Evolutionary conservation across 2,113 vertebrate genomes (phyloP), one percentile per base, ranked within the genome.

Genomic region (Pogona vitticeps): DNA sequence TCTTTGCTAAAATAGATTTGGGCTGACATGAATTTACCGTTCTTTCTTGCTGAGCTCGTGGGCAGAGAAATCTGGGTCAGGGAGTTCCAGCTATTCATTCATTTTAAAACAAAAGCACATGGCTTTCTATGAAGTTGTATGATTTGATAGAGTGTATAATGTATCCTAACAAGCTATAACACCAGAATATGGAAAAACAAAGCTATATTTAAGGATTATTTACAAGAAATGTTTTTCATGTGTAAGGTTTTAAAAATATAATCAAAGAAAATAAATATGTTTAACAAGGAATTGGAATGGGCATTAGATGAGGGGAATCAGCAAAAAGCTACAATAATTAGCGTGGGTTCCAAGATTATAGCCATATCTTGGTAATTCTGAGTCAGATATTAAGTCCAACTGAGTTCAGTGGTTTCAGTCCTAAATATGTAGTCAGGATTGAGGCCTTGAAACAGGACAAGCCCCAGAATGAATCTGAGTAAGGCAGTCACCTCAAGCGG

Each of bases 51-150:
- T 67, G 26, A 81, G 9, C 20, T 2, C 52, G 38, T 40, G 71
- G 40, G 36, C 40, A 75, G 20, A 9, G 72, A 76, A 84, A 76
- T 84, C 72, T 84, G 83, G 73, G 83, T 65, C 83, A 63, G 28
- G 18, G 26, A 63, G 28, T 75, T 84, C 82, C 56, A 40, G 61
- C 38, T 18, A 71, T 71, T 52, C 36, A 65, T 31, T 77, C n/a
- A 79, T 21, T 38, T 68, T n/a, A 61, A 81, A 20, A 46, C 15
- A 56, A 82, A 52, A 72, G 56, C 12, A 38, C n/a, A 71, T 33
- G 23, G 21, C 21, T 59, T 61, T 83, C 38, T 65, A 13, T 46
- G 76, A 46, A 61, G 40, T 31, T 59, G n/a, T 76, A 63, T 76
- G 65, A 75, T 84, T 56, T 68, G 33, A 36, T 46, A 59, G 20